phyloP scores from a whole-genome alignment of 2,888 invertebrate genomes.

The Cataglyphis albicans region DNA sequence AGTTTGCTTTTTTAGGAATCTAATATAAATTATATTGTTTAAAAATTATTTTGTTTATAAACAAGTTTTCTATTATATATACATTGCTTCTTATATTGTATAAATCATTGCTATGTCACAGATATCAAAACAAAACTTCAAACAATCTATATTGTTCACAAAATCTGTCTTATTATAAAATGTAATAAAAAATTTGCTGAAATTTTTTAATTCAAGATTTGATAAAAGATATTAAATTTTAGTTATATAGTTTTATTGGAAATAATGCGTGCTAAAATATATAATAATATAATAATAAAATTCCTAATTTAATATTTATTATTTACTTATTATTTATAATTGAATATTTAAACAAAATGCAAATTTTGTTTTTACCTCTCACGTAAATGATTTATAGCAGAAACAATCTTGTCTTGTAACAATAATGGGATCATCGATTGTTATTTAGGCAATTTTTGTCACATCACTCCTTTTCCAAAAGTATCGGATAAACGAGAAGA shows the following conservation, averaged over 20 bases:
- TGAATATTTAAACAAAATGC: background rate
- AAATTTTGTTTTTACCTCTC: background rate
- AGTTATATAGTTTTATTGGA: background rate
- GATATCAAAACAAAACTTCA: background rate
- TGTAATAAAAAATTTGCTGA: background rate
- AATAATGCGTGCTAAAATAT: background rate
- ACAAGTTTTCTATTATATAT: background rate
- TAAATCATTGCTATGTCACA: too few relatives aligned
- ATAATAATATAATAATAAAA: background rate
- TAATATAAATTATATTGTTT: background rate
- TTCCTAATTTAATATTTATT: background rate
- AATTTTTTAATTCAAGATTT: background rate
- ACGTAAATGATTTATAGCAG: background rate
- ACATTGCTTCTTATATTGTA: too few relatives aligned
- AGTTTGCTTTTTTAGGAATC: background rate
- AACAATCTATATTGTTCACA: background rate
- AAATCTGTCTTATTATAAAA: too few relatives aligned
- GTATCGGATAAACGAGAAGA: background rate
- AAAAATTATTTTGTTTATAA: background rate
- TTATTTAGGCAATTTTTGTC: background rate
- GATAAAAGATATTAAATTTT: constrained; percentile 2
- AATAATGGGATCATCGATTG: background rate
- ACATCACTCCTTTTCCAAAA: background rate
- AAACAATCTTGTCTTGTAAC: background rate
- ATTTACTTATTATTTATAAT: too few relatives aligned